Evolutionary conservation across 2,888 invertebrate genomes (phyloP).

Genomic region (Sinodicranocentrus sp.): DNA sequence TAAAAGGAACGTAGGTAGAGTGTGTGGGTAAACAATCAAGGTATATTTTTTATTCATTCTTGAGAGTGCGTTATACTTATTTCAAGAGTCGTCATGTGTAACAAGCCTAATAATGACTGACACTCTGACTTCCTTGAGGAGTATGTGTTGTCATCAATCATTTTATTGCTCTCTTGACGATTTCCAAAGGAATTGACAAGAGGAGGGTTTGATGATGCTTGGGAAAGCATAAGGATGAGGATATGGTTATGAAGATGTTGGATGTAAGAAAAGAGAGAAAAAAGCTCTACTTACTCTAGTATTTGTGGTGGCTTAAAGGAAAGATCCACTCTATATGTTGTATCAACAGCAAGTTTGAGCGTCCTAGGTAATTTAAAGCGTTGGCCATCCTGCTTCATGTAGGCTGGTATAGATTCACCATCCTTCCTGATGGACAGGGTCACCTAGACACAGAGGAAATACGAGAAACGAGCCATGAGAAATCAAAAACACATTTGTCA

Average conservation of each 20-base stretch:
- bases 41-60: constrained; percentile 1
- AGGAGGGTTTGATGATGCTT: not conserved
- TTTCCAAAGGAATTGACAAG: not conserved
- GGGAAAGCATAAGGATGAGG: not conserved
- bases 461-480: not conserved
- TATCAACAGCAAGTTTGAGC: constrained; percentile 79
- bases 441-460: constrained; percentile 77
- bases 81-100: constrained; percentile 39
- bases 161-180: constrained; percentile 34
- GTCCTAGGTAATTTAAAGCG: constrained; percentile 81
- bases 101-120: constrained; percentile 52
- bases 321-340: constrained; percentile 81
- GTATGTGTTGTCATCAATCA: constrained; percentile 45
- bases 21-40: not conserved
- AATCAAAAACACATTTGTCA: constrained; percentile 63
- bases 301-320: constrained; percentile 81
- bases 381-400: constrained; percentile 82
- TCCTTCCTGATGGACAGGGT: constrained; percentile 80
- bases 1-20: not conserved
- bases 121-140: constrained; percentile 35
- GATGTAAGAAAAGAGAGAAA: constrained; percentile 62
- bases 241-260: not conserved
- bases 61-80: not conserved
- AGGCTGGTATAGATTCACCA: constrained; percentile 80
- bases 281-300: constrained; percentile 80